Conservation (phyloP, 2,797 vertebrate species). For the Phalloptychus januarius region DNA sequence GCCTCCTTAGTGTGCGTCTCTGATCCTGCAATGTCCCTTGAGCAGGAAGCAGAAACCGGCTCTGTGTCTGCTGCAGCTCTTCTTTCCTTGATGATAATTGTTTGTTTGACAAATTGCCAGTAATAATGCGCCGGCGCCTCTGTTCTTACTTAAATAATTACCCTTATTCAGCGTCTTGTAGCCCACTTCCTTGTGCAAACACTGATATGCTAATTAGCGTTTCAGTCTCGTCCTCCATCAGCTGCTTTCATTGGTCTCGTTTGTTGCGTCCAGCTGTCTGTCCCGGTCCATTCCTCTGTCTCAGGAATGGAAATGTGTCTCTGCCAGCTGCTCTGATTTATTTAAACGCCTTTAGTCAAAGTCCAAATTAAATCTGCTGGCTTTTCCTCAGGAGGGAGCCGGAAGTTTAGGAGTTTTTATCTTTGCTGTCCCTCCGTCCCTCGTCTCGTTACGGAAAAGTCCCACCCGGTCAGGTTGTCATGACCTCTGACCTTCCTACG, state of each 20-base stretch:
- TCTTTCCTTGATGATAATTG: constrained; percentile 5
- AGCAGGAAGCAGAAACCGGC: too few species aligned
- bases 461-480: background rate
- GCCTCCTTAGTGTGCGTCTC: too few species aligned
- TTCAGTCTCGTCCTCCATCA: constrained; percentile 4
- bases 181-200: background rate
- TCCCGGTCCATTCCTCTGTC: background rate
- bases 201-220: constrained; percentile 4
- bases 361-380: constrained; percentile 60
- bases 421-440: constrained; percentile 29
- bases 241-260: constrained; percentile 6
- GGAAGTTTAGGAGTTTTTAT: constrained; percentile 28
- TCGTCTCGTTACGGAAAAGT: constrained; percentile 38
- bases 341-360: constrained; percentile 59
- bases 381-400: constrained; percentile 5
- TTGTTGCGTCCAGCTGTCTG: constrained; percentile 27
- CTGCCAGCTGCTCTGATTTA: constrained; percentile 49
- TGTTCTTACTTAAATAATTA: constrained; percentile 5
- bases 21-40: too few species aligned
- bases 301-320: constrained; percentile 51
- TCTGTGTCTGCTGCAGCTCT: background rate
- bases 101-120: constrained; percentile 2
- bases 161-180: background rate
- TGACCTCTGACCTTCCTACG: background rate
- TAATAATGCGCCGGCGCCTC: background rate